Conservation (phyloP, 2,797 vertebrate genomes). For the Natrix natrix region DNA sequence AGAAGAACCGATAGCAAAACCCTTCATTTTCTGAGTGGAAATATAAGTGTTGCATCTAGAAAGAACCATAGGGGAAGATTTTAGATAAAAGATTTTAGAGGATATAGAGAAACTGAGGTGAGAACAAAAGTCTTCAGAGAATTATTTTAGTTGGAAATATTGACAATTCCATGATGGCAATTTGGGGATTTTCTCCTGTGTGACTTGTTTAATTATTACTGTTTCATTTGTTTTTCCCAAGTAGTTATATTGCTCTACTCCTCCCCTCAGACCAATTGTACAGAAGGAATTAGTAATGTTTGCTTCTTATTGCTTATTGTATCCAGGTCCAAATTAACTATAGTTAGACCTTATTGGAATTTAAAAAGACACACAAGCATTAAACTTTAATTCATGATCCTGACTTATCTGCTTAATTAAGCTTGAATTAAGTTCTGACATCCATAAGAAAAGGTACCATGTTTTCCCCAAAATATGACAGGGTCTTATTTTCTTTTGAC, state of each 20-base stretch:
- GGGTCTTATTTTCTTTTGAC: no score
- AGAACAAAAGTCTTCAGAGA: background rate
- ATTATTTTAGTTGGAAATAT: background rate
- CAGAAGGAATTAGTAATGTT: background rate
- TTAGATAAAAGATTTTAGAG: no score
- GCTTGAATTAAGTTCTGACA: background rate
- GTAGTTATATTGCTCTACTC: background rate
- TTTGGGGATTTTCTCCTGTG: background rate
- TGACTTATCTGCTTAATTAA: background rate
- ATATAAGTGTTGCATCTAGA: background rate
- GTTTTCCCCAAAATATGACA: no score
- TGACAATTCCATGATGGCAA: background rate
- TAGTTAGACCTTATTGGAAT: background rate
- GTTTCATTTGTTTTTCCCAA: background rate
- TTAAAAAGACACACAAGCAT: background rate
- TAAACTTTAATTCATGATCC: background rate
- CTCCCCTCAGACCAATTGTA: background rate
- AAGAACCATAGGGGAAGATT: no score
- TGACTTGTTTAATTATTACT: background rate
- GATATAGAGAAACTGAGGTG: background rate
- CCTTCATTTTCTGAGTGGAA: background rate
- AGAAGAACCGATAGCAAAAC: background rate
- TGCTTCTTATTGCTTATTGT: background rate
- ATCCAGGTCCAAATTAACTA: background rate
- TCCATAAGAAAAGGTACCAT: background rate